Base-by-base conservation (phyloP, 2,888 invertebrate genomes). In the Ennomos erosarius region DNA sequence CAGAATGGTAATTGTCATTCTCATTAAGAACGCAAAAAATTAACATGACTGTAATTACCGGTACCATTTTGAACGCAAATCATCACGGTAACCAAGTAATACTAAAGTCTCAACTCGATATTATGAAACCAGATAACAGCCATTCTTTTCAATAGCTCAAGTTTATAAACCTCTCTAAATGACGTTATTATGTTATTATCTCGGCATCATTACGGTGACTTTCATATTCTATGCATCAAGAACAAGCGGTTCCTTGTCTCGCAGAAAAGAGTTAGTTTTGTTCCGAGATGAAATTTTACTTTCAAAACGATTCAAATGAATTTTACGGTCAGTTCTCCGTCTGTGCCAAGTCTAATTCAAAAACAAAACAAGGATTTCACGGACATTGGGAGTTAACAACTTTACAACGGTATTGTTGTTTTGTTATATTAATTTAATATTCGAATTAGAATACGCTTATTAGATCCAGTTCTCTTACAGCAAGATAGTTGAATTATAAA, bases 171-270 rank as follows among this genome's bases (percentile, higher is more conserved):
- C 53, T 55, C 48, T 46, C 42, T 62, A 63, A 71, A 68, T 59
- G 64, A 55, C 62, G 64, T 55, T 50, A 65, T 70, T 70, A 70
- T 64, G 59, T 54, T 59, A 69, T 71, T 68, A 71, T 69, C 67
- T 62, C 53, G 44, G 42, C 47, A 61, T 60, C 43, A 61, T 60
- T 53, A 49, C 46, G 42, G 40, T 46, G 59, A 52, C 55, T 60
- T 59, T 58, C 57, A 54, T 59, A 60, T 54, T 47, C 55, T 58
- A 63, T 63, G 65, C 63, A 57, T 58, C 49, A 49, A 43, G 49
- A 48, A 47, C 51, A 52, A 37, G 12, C 40, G 26, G 40, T 51
- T 51, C 56, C 56, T 56, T 56, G 50, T 51, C 10, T 26, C 16
- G 40, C 4, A n/a, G 10, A 16, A 38, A 38, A 38, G 10, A 44